phyloP scores from a whole-genome alignment of 2,113 vertebrate genomes.

The Apistogramma diplotaenia region DNA sequence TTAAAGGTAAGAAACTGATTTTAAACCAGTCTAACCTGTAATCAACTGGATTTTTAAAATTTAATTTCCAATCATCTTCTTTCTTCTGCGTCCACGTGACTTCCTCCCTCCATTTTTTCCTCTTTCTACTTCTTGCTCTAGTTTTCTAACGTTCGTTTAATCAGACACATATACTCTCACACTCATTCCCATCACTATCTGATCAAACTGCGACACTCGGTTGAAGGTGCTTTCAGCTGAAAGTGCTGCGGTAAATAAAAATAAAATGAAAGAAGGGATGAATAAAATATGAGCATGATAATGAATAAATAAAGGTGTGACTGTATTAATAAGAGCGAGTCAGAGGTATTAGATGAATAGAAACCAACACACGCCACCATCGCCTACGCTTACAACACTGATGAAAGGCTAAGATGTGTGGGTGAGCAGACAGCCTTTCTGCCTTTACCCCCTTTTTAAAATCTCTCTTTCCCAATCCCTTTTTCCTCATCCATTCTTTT shows the following conservation, averaged over 20 bases:
- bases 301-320: conserved; percentile 75
- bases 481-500: not conserved
- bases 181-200: conserved; percentile 44
- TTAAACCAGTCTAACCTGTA: not conserved
- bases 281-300: conserved; percentile 73
- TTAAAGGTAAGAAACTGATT: not conserved
- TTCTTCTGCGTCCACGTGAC: not conserved
- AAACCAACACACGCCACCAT: conserved; percentile 56
- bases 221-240: conserved; percentile 44
- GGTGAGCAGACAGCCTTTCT: conserved; percentile 44
- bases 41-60: not conserved
- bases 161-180: not conserved
- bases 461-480: not conserved
- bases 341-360: conserved; percentile 51
- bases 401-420: conserved; percentile 61
- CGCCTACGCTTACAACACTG: conserved; percentile 55
- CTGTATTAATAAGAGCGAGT: conserved; percentile 69
- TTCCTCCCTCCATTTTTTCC: not conserved
- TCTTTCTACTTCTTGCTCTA: not conserved
- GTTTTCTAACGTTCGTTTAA: not conserved
- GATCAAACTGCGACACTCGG: conserved; percentile 55
- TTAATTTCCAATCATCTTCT: not conserved
- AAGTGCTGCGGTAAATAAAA: conserved; percentile 61
- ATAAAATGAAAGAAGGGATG: conserved; percentile 66
- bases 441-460: conserved; percentile 17